Percentiles rank a stretch among this genome's conserved stretches.
These are phyloP conservation scores for Gymnodraco acuticeps DNA, from an alignment of 2,797 vertebrate genomes.

Conservation along the genomic window DNA sequence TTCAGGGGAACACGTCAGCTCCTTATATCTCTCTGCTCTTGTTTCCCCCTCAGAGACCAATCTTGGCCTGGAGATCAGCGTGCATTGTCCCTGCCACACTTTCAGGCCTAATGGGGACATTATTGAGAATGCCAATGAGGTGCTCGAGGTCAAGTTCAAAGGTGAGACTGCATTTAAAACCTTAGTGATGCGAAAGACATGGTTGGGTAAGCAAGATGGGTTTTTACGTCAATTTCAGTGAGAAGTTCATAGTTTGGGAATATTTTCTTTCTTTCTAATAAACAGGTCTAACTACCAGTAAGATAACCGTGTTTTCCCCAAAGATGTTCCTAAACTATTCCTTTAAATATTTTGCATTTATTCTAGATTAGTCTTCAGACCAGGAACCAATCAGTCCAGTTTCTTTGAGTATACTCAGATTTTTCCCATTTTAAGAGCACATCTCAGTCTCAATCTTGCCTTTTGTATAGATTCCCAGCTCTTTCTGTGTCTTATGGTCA, in stretches of 20 bases:
- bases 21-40: slow-evolving; percentile 52
- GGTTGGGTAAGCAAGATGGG: slow-evolving; percentile 5
- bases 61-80: slow-evolving; percentile 95
- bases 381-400: not conserved
- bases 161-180: slow-evolving; percentile 80
- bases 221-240: not conserved
- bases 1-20: slow-evolving; percentile 37
- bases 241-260: not conserved
- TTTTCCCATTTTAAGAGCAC: slow-evolving; percentile 6
- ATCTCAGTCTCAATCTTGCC: not conserved
- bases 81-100: slow-evolving; percentile 97
- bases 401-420: not conserved
- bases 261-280: not conserved
- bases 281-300: not conserved
- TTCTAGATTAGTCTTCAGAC: not conserved
- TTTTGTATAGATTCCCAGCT: slow-evolving; percentile 8
- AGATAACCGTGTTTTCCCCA: not conserved
- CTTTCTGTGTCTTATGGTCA: slow-evolving; percentile 23
- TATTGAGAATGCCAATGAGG: slow-evolving; percentile 91
- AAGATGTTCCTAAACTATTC: not conserved
- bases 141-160: slow-evolving; percentile 97
- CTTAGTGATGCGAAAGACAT: not conserved
- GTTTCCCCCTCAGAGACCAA: slow-evolving; percentile 90
- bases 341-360: not conserved
- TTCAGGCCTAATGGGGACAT: slow-evolving; percentile 95